These are phyloP conservation scores for Tachycineta bicolor DNA, from an alignment of 2,113 vertebrate genomes.

Conservation along the genomic window DNA sequence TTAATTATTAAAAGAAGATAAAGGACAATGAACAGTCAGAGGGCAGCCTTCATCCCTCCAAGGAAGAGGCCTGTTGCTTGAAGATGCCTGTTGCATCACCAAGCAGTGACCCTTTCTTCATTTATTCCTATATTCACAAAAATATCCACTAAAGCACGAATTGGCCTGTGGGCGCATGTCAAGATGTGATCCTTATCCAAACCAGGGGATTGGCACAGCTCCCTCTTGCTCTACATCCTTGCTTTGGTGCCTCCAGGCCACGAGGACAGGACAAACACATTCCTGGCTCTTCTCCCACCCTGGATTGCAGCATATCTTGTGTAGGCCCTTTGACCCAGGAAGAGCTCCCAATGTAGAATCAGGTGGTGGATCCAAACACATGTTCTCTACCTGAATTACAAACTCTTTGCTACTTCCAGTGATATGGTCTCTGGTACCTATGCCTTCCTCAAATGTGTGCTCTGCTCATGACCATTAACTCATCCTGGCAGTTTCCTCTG, in stretches of 20 bases:
- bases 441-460: neutral
- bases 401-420: fast-evolving
- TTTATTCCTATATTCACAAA: neutral
- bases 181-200: neutral
- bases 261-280: fast-evolving
- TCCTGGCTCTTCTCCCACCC: neutral
- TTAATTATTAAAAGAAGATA: neutral
- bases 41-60: neutral
- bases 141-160: neutral
- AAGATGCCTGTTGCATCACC: neutral
- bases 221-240: neutral
- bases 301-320: fast-evolving
- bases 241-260: neutral
- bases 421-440: neutral
- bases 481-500: neutral
- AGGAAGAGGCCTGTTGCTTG: fast-evolving
- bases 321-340: neutral
- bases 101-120: neutral
- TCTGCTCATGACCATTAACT: neutral
- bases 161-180: neutral
- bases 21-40: neutral
- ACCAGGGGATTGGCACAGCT: neutral
- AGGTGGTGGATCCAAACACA: neutral
- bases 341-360: neutral
- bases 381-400: fast-evolving